These are phyloP conservation scores for Tyrophagus putrescentiae DNA, from an alignment of 1,140 invertebrate genomes.

Conservation along the genomic window DNA sequence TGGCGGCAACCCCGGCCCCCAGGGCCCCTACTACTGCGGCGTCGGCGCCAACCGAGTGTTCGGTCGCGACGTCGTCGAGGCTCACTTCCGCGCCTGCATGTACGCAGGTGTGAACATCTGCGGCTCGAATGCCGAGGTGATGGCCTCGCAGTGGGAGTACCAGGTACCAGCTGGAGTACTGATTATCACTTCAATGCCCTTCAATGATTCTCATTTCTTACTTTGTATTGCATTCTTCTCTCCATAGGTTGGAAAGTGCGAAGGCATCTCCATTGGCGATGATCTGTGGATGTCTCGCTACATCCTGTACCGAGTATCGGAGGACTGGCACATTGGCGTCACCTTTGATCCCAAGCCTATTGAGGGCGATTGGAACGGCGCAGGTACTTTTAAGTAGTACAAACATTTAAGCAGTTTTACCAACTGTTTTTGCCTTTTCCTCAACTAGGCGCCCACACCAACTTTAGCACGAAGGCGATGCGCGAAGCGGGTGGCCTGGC, in stretches of 20 bases:
- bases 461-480: slow-evolving; percentile 80
- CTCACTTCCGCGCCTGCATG: slow-evolving; percentile 63
- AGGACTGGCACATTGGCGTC: slow-evolving; percentile 76
- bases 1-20: slow-evolving; percentile 77
- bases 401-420: too few species aligned
- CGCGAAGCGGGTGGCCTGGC: slow-evolving; percentile 54
- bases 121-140: slow-evolving; percentile 85
- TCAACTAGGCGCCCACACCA: slow-evolving; percentile 61
- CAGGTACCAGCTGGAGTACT: slow-evolving; percentile 41
- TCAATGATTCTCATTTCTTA: too few species aligned
- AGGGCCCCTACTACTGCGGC: slow-evolving; percentile 87
- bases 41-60: slow-evolving; percentile 86
- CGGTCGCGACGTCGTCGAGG: slow-evolving; percentile 81
- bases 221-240: too few species aligned
- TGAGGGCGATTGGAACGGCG: slow-evolving; percentile 71
- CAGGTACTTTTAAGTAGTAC: too few species aligned
- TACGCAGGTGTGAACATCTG: slow-evolving; percentile 76
- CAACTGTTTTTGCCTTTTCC: too few species aligned
- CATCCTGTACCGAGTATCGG: slow-evolving; percentile 68
- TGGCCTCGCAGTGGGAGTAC: slow-evolving; percentile 55
- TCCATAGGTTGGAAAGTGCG: too few species aligned
- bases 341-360: slow-evolving; percentile 75
- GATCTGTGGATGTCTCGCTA: slow-evolving; percentile 79
- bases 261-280: slow-evolving; percentile 67
- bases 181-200: too few species aligned